Percentiles rank a stretch among this genome's conserved stretches.
Conservation (phyloP, 2,113 vertebrate species). For the Rhinoderma darwinii region DNA sequence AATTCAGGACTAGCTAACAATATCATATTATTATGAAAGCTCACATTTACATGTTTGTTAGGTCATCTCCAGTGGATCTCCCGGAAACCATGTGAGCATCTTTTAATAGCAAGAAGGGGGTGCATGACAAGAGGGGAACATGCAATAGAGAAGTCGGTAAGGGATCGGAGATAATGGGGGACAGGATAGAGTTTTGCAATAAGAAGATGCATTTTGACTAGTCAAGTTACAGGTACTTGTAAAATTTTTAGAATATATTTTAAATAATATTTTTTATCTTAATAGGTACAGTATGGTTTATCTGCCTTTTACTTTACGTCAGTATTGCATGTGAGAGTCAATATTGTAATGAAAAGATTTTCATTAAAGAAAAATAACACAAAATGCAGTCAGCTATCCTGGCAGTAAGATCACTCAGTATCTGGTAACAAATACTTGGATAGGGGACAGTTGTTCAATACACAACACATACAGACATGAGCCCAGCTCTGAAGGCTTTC, state of each 20-base stretch:
- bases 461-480: not conserved
- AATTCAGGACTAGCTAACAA: no score
- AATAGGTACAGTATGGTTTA: not conserved
- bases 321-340: not conserved
- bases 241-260: no score
- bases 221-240: no score
- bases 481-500: not conserved
- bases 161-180: no score
- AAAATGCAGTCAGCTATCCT: not conserved
- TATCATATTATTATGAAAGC: no score
- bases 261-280: no score
- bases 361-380: not conserved
- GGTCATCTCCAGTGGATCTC: no score
- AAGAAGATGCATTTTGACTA: no score
- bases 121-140: not conserved
- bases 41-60: no score
- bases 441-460: not conserved
- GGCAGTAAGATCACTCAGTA: not conserved
- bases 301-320: not conserved
- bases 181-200: no score
- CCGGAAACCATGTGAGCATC: no score
- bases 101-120: no score
- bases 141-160: not conserved
- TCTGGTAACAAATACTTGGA: conserved; percentile 23
- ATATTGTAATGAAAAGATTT: not conserved